Evolutionary conservation across 2,797 vertebrate genomes (phyloP).

Genomic region (Kryptolebias ocellatus): DNA sequence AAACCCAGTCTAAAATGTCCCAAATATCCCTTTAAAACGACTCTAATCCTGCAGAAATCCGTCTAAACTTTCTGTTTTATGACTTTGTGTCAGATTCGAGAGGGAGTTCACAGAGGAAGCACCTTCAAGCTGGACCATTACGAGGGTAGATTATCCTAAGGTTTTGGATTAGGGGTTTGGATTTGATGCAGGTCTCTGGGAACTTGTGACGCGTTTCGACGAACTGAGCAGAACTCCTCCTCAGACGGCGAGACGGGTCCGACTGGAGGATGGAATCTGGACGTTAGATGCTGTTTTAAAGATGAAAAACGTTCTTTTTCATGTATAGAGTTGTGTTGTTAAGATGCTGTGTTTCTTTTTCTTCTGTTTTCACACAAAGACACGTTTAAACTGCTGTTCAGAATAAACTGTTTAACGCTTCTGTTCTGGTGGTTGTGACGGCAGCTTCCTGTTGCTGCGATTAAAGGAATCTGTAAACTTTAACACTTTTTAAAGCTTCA

Average conservation of each 20-base stretch:
- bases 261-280: neutral
- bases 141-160: conserved; percentile 91
- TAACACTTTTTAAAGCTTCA: too few relatives aligned
- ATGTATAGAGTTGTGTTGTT: neutral
- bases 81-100: conserved; percentile 84
- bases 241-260: neutral
- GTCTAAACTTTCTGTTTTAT: neutral
- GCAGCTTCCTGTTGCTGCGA: too few relatives aligned
- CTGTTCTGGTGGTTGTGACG: too few relatives aligned
- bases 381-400: too few relatives aligned
- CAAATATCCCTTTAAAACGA: too few relatives aligned
- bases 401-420: too few relatives aligned
- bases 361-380: too few relatives aligned
- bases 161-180: conserved; percentile 82
- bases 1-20: neutral
- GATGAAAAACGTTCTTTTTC: too few relatives aligned
- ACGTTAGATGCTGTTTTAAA: neutral
- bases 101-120: conserved; percentile 96
- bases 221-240: neutral
- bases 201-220: neutral
- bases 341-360: neutral
- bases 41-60: neutral
- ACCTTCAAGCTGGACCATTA: conserved; percentile 93
- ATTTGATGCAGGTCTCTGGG: neutral
- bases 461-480: too few relatives aligned